These are phyloP conservation scores for Bettongia penicillata DNA, from an alignment of 2,113 vertebrate genomes.

Conservation along the genomic window DNA sequence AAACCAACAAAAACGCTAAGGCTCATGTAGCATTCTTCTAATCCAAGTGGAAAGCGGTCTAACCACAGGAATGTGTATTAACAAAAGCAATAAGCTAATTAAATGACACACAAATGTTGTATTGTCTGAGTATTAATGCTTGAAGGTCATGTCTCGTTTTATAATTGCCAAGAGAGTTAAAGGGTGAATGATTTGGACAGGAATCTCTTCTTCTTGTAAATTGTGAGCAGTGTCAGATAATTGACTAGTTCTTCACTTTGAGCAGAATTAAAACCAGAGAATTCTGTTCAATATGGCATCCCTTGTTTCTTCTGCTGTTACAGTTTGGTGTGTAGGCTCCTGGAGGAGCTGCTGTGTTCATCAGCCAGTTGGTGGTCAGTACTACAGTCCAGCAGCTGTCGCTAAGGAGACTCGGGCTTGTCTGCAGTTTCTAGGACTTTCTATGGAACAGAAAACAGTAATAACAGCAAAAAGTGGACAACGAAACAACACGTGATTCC, in stretches of 20 bases:
- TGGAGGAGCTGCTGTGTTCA: background rate
- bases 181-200: slow-evolving; percentile 58
- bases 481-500: slow-evolving; percentile 19
- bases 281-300: slow-evolving; percentile 10
- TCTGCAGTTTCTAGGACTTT: background rate
- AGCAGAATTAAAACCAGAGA: slow-evolving; percentile 39
- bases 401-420: background rate
- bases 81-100: slow-evolving; percentile 87
- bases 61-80: slow-evolving; percentile 82
- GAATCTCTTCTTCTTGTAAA: slow-evolving; percentile 45
- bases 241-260: slow-evolving; percentile 31
- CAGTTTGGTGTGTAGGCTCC: slow-evolving; percentile 11
- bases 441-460: background rate
- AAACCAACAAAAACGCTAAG: slow-evolving; percentile 7
- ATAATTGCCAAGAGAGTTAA: slow-evolving; percentile 37
- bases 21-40: background rate
- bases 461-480: slow-evolving; percentile 55
- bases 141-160: slow-evolving; percentile 69
- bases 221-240: slow-evolving; percentile 58
- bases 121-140: slow-evolving; percentile 80
- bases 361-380: background rate
- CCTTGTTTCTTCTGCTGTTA: slow-evolving; percentile 21
- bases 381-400: background rate
- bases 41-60: slow-evolving; percentile 78
- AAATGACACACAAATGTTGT: slow-evolving; percentile 81